Evolutionary conservation across 2,888 invertebrate genomes (phyloP), one percentile per base, ranked within the genome.

Genomic region (Metalampra italica): DNA sequence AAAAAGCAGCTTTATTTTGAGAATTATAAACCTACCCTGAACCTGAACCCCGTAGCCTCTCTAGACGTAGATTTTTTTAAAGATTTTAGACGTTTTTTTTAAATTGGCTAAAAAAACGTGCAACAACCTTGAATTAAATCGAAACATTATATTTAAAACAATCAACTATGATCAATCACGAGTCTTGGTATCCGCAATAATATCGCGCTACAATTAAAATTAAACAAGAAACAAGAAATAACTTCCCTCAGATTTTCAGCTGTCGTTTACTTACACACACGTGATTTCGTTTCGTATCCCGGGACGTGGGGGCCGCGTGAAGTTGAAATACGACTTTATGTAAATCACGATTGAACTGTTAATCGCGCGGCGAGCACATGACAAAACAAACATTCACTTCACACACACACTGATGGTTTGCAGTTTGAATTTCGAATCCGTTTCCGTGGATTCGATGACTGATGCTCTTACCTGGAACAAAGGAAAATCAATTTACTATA

Each of bases 401-500:
- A 70, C 68, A 67, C 69, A 71, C 72, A 73, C 66, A 63, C 52
- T 59, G 53, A 49, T 55, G 52, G 59, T 65, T 69, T 58, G 64
- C 70, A 68, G 75, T 77, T 75, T 75, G 71, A 75, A 74, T 71
- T 76, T 75, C 71, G 68, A 67, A 74, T 72, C 68, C 69, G 66
- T 75, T 74, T 68, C 60, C 68, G 61, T 60, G 51, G 55, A 62
- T 62, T 64, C 59, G 62, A 60, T 57, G 57, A 55, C 46, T 55
- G 61, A 67, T 54, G 61, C 67, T 61, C 85, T 85, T 84, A 87
- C 86, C 86, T 88, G 87, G 58, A 86, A 88, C 82, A 83, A 85
- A 72, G 71, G 59, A 75, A 65, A 68, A 22, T 42, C 39, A 45
- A 41, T 42, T 50, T 46, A 43, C 30, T 22, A 22, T n/a, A n/a